phyloP scores from a whole-genome alignment of 1,140 invertebrate genomes.

The Sycophaga agraensis region DNA sequence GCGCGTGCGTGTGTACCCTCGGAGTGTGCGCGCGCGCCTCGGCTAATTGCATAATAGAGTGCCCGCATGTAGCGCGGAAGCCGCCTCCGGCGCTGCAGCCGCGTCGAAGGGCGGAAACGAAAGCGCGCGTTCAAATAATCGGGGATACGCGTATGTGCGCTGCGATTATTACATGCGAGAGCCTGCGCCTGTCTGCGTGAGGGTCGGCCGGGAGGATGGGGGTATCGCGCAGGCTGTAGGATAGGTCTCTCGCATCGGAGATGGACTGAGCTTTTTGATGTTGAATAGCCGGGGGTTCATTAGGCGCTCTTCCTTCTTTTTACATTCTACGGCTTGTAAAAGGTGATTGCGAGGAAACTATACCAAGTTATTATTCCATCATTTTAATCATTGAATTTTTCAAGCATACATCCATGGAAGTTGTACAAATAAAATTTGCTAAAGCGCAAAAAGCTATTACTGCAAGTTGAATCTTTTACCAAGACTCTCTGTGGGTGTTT shows the following conservation, averaged over 20 bases:
- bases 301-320: too few relatives aligned
- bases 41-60: conserved; percentile 57
- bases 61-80: conserved; percentile 46
- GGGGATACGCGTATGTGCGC: not conserved
- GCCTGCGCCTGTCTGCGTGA: not conserved
- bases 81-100: not conserved
- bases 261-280: not conserved
- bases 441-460: not conserved
- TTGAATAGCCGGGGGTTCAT: too few relatives aligned
- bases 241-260: not conserved
- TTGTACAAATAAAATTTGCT: too few relatives aligned
- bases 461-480: too few relatives aligned
- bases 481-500: too few relatives aligned
- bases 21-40: conserved; percentile 41
- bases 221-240: not conserved
- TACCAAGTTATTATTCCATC: too few relatives aligned
- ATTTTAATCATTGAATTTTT: too few relatives aligned
- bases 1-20: conserved; percentile 33
- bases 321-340: too few relatives aligned
- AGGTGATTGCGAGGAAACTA: too few relatives aligned
- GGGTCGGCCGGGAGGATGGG: not conserved
- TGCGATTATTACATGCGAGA: not conserved
- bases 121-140: conserved; percentile 17
- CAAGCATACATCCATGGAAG: too few relatives aligned
- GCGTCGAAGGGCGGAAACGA: conserved; percentile 10